Percentiles rank a stretch among this genome's conserved stretches.
phyloP scores from a whole-genome alignment of 2,888 invertebrate genomes.

The Scaptomyza reducta region DNA sequence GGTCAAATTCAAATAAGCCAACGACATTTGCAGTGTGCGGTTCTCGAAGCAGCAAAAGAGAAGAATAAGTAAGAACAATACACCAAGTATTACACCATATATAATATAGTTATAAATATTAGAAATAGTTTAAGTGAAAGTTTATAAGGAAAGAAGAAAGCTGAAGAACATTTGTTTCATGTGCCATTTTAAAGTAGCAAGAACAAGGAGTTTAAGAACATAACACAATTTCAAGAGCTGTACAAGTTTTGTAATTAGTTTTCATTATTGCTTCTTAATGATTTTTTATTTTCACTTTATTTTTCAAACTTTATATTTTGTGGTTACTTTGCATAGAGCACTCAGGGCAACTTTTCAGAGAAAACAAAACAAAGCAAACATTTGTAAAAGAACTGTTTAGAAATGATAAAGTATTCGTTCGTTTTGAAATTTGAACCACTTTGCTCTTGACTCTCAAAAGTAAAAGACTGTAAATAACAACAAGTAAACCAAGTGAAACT shows the following conservation, averaged over 20 bases:
- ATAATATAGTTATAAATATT: constrained; percentile 37
- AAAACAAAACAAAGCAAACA: constrained; percentile 35
- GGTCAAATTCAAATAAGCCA: constrained; percentile 29
- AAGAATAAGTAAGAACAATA: constrained; percentile 15
- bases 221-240: constrained; percentile 31
- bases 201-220: constrained; percentile 22
- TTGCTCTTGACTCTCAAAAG: constrained; percentile 80
- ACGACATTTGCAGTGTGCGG: constrained; percentile 66
- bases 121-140: constrained; percentile 50
- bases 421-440: constrained; percentile 64
- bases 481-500: constrained; percentile 61
- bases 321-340: constrained; percentile 71
- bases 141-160: constrained; percentile 6
- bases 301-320: constrained; percentile 13
- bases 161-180: constrained; percentile 74
- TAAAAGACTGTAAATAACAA: constrained; percentile 77
- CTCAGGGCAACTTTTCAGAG: constrained; percentile 77
- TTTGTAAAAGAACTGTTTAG: constrained; percentile 50
- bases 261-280: constrained; percentile 27
- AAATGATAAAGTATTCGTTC: constrained; percentile 38
- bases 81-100: constrained; percentile 72
- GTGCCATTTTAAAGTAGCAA: constrained; percentile 77
- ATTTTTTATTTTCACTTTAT: constrained; percentile 16
- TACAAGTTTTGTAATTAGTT: constrained; percentile 20
- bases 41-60: constrained; percentile 55